phyloP scores from a whole-genome alignment of 2,888 invertebrate genomes.

The Nymphalis urticae region DNA sequence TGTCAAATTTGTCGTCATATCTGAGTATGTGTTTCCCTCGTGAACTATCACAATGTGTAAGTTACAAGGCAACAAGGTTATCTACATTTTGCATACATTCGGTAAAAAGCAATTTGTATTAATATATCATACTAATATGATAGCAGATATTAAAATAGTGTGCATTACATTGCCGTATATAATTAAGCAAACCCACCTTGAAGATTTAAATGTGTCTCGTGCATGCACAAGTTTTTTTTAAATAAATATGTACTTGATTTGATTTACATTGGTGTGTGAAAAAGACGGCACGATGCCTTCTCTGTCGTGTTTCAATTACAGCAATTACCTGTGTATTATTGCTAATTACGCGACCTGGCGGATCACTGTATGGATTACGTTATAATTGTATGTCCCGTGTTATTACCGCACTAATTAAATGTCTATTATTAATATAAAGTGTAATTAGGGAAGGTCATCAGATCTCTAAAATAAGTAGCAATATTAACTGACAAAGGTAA shows the following conservation, averaged over 20 bases:
- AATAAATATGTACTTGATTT: neutral
- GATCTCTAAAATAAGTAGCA: neutral
- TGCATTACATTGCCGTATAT: no score
- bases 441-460: neutral
- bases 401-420: neutral
- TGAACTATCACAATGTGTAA: no score
- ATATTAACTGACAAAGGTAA: neutral
- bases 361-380: neutral
- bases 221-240: no score
- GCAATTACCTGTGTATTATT: neutral
- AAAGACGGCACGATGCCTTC: neutral
- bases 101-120: no score
- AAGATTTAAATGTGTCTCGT: no score
- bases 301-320: neutral
- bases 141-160: no score
- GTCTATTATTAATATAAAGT: neutral
- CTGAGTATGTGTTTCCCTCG: no score
- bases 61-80: no score
- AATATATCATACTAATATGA: no score
- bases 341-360: neutral
- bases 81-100: no score
- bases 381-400: constrained; percentile 2
- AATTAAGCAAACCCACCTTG: no score
- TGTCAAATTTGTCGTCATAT: no score
- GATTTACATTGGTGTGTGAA: neutral